These are phyloP conservation scores for Samia ricini DNA, from an alignment of 1,140 invertebrate species.

Conservation along the genomic window DNA sequence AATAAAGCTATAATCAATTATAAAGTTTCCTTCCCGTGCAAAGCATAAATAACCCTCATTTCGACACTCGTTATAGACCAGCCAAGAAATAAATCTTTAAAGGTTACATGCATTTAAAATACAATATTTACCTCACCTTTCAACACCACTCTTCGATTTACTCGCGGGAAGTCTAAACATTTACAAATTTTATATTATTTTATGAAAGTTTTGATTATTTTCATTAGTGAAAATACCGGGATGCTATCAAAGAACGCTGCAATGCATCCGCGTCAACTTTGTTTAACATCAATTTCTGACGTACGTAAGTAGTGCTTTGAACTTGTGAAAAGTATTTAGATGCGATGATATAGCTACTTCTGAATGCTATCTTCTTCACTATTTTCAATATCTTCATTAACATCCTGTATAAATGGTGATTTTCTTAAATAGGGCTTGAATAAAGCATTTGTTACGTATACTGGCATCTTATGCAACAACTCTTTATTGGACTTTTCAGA, in stretches of 20 bases:
- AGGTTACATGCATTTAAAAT: not conserved
- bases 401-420: too few species aligned
- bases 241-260: not conserved
- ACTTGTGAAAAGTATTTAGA: not conserved
- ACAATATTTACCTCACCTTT: slow-evolving; percentile 17
- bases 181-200: slow-evolving; percentile 11
- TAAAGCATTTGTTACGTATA: too few species aligned
- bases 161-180: slow-evolving; percentile 10
- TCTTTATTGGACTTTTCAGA: too few species aligned
- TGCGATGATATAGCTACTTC: too few species aligned
- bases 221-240: not conserved
- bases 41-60: too few species aligned
- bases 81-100: not conserved
- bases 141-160: slow-evolving; percentile 16
- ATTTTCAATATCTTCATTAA: too few species aligned
- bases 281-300: not conserved
- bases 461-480: too few species aligned
- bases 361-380: too few species aligned
- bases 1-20: too few species aligned
- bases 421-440: too few species aligned
- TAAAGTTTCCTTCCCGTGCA: too few species aligned
- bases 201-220: slow-evolving; percentile 15
- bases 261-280: not conserved
- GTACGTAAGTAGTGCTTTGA: slow-evolving; percentile 3
- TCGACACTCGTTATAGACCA: not conserved